Conservation (phyloP, 1,140 invertebrate species). For the Harpegnathos saltator region DNA sequence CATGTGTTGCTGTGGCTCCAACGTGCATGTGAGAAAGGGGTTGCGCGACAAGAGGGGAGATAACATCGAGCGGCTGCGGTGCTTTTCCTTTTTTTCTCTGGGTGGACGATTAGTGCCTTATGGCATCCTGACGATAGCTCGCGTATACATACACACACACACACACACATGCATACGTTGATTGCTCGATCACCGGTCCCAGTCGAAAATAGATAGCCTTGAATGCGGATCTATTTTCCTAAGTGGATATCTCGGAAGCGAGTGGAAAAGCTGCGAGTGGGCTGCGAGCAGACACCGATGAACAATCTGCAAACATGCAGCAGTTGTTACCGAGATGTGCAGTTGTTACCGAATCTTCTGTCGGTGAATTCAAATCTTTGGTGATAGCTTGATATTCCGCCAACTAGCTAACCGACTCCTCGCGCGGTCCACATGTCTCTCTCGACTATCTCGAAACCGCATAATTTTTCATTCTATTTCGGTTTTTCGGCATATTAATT, state of each 20-base stretch:
- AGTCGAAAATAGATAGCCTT: constrained; percentile 47
- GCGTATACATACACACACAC: not conserved
- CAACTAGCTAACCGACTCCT: too few relatives aligned
- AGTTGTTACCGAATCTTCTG: too few relatives aligned
- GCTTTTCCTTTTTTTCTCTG: not conserved
- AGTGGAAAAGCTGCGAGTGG: not conserved
- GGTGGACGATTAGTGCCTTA: constrained; percentile 54
- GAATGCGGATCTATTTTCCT: constrained; percentile 41
- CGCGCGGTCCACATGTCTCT: too few relatives aligned
- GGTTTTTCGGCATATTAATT: too few relatives aligned
- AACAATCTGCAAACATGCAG: too few relatives aligned
- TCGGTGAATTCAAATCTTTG: too few relatives aligned
- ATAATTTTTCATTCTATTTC: too few relatives aligned
- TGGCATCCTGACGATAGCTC: constrained; percentile 32
- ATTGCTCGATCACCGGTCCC: constrained; percentile 35
- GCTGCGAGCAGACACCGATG: not conserved
- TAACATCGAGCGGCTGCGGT: constrained; percentile 48
- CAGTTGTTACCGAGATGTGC: too few relatives aligned
- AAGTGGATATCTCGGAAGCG: constrained; percentile 31
- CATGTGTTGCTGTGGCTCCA: constrained; percentile 31
- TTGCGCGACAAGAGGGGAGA: constrained; percentile 53
- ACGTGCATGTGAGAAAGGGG: constrained; percentile 43
- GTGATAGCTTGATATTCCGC: too few relatives aligned
- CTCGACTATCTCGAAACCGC: too few relatives aligned
- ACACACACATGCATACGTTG: not conserved